phyloP scores from a whole-genome alignment of 2,113 vertebrate species.

The Rhipidura dahli region DNA sequence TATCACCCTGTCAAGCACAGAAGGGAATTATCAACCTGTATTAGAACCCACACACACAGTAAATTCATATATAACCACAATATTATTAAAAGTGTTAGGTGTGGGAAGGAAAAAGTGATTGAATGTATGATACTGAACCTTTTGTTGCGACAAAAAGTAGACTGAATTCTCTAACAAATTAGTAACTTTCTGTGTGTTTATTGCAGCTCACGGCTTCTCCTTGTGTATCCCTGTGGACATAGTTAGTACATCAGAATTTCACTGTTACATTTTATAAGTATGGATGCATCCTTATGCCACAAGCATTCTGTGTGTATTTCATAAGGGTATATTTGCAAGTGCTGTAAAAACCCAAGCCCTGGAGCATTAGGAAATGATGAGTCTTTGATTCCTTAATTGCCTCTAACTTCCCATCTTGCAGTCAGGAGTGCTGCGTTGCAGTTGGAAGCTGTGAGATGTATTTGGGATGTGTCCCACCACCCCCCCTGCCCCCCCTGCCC shows the following conservation, averaged over 20 bases:
- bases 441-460: neutral
- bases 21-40: neutral
- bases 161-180: neutral
- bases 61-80: neutral
- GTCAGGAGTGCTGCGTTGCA: neutral
- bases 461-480: neutral
- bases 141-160: neutral
- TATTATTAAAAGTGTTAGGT: neutral
- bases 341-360: neutral
- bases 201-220: neutral
- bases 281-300: neutral
- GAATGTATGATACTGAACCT: neutral
- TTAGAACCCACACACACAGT: neutral
- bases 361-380: neutral
- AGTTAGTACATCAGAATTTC: neutral
- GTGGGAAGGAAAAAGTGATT: neutral
- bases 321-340: neutral
- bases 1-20: neutral
- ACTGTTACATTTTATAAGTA: neutral
- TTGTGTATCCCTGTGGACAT: neutral
- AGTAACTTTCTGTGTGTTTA: neutral
- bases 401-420: neutral
- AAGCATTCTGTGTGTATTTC: neutral
- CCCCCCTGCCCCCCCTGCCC: neutral
- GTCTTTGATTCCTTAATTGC: neutral